Conservation (phyloP, 2,113 vertebrate genomes). For the Camelus bactrianus region DNA sequence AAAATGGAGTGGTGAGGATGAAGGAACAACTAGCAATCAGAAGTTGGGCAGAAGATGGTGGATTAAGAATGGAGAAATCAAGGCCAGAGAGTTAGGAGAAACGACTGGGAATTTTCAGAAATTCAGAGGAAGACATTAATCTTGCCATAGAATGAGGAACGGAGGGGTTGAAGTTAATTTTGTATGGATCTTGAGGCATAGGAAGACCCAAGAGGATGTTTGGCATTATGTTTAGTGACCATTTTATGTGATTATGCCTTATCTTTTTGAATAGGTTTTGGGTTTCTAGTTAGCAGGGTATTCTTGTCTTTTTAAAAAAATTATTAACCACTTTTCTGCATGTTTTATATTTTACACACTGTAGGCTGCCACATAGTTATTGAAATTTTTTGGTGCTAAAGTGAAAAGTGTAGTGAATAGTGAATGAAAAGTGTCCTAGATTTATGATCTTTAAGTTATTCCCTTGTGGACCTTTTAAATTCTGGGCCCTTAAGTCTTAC, state of each 20-base stretch:
- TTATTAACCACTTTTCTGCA: constrained; percentile 20
- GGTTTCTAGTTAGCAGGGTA: neutral
- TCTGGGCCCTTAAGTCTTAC: neutral
- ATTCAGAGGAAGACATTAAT: neutral
- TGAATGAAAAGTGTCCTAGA: neutral
- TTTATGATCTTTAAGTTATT: neutral
- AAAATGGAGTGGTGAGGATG: neutral
- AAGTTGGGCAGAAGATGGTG: neutral
- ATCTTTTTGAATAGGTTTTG: neutral
- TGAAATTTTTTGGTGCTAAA: neutral
- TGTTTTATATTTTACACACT: neutral
- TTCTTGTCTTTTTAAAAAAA: neutral
- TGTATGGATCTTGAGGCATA: neutral
- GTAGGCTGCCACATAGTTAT: neutral
- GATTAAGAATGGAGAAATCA: neutral
- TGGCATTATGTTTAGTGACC: neutral
- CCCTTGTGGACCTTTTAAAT: neutral
- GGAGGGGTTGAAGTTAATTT: neutral
- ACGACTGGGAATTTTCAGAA: neutral
- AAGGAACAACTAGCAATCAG: neutral
- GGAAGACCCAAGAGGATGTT: neutral
- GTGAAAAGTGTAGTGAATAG: neutral
- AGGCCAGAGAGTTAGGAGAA: neutral
- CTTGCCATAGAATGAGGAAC: neutral
- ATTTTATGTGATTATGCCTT: neutral